These are phyloP conservation scores for Piprites chloris DNA, from an alignment of 2,113 vertebrate genomes.

Conservation along the genomic window DNA sequence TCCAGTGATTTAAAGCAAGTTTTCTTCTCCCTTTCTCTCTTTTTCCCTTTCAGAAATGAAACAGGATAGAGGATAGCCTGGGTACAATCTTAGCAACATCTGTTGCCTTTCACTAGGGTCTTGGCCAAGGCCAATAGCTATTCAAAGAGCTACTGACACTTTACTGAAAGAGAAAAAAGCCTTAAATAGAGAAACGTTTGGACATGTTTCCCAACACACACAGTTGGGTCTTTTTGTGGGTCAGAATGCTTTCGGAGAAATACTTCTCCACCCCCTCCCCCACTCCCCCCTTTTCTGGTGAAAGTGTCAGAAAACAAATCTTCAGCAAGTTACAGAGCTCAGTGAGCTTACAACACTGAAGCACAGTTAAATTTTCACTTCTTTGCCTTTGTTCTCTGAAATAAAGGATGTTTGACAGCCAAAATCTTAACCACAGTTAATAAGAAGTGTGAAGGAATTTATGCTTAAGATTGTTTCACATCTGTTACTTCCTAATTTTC, in stretches of 20 bases:
- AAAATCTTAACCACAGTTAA: constrained; percentile 14
- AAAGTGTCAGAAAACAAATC: constrained; percentile 57
- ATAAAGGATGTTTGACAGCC: constrained; percentile 28
- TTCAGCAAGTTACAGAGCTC: constrained; percentile 61
- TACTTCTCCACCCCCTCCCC: neutral
- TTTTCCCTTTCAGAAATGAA: constrained; percentile 68
- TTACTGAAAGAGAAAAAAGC: constrained; percentile 58
- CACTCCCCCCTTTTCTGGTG: neutral
- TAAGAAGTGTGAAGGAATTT: constrained; percentile 55
- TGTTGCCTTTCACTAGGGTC: constrained; percentile 78
- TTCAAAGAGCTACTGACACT: constrained; percentile 64
- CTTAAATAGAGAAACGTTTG: constrained; percentile 40
- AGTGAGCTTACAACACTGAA: constrained; percentile 19
- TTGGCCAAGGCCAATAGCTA: constrained; percentile 71
- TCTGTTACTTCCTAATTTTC: constrained; percentile 56
- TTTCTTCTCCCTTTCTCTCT: constrained; percentile 51
- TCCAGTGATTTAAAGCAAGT: constrained; percentile 72
- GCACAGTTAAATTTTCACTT: constrained; percentile 39
- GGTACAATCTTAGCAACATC: constrained; percentile 76
- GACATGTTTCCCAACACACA: constrained; percentile 64
- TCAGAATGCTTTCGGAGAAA: constrained; percentile 50
- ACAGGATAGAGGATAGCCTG: constrained; percentile 59
- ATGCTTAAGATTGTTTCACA: constrained; percentile 8
- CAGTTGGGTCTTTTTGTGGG: constrained; percentile 41
- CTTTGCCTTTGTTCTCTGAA: constrained; percentile 38